phyloP scores from a whole-genome alignment of 2,797 vertebrate species.

The Syncerus caffer region DNA sequence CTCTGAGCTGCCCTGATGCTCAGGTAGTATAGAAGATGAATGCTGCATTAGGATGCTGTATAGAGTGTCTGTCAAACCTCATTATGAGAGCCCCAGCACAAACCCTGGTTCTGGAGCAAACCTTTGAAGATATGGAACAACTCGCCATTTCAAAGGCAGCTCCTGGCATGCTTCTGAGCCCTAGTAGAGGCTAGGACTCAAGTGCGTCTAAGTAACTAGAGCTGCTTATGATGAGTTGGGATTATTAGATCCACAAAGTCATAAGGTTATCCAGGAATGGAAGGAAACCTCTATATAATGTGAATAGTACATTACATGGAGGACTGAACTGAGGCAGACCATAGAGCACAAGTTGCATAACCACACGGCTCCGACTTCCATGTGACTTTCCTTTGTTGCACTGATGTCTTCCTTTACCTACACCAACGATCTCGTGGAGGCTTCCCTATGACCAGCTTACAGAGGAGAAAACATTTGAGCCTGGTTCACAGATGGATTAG shows the following conservation, averaged over 20 bases:
- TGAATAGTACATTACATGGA: not conserved
- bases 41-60: not conserved
- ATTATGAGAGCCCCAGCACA: not conserved
- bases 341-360: not conserved
- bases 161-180: not conserved
- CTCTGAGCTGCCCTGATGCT: not conserved
- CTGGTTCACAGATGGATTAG: not conserved
- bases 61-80: not conserved
- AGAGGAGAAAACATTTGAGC: not conserved
- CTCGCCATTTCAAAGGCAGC: not conserved
- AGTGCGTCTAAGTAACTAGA: not conserved
- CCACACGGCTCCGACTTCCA: not conserved
- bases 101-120: not conserved
- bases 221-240: not conserved
- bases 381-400: not conserved
- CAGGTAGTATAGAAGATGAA: not conserved
- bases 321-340: not conserved
- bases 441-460: not conserved
- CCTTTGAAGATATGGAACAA: not conserved
- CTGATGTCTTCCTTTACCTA: not conserved
- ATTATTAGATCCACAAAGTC: not conserved
- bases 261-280: not conserved
- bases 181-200: not conserved
- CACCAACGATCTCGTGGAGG: not conserved
- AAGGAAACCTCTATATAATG: not conserved